Percentiles rank a stretch among this genome's conserved stretches.
Evolutionary conservation across 2,113 vertebrate genomes (phyloP).

Genomic region (Serinus canaria): DNA sequence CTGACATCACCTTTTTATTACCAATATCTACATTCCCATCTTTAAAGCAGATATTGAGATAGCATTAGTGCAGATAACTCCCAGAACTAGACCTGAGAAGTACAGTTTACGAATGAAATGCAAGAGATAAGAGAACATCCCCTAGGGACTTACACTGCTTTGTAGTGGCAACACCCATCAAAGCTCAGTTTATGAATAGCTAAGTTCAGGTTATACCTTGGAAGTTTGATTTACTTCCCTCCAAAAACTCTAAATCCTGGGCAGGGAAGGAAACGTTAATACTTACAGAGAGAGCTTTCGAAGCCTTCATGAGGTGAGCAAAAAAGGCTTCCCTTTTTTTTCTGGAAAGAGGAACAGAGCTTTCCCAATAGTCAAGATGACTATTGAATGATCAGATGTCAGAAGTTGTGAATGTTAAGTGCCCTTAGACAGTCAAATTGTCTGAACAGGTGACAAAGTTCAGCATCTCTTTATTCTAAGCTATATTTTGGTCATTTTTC

Average conservation of each 20-base stretch:
- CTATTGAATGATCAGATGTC: background rate
- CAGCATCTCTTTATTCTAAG: background rate
- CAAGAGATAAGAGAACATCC: background rate
- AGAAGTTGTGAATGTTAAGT: background rate
- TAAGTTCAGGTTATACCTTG: background rate
- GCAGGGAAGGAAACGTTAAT: background rate
- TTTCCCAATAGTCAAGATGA: background rate
- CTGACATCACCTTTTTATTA: background rate
- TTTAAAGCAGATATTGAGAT: background rate
- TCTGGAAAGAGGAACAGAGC: background rate
- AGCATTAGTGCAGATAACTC: background rate
- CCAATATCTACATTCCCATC: background rate
- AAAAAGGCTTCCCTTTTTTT: no score
- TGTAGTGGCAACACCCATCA: background rate
- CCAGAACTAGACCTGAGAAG: background rate
- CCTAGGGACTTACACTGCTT: background rate
- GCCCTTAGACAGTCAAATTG: background rate
- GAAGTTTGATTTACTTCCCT: background rate
- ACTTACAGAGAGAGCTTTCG: background rate
- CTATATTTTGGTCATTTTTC: background rate
- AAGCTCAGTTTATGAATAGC: background rate
- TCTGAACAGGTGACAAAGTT: background rate
- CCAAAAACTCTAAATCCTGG: background rate
- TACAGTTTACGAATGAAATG: background rate
- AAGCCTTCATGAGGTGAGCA: background rate